phyloP scores from a whole-genome alignment of 30 jellyfish, hydroid and myxozoan species.

The Catostylus mosaicus region DNA sequence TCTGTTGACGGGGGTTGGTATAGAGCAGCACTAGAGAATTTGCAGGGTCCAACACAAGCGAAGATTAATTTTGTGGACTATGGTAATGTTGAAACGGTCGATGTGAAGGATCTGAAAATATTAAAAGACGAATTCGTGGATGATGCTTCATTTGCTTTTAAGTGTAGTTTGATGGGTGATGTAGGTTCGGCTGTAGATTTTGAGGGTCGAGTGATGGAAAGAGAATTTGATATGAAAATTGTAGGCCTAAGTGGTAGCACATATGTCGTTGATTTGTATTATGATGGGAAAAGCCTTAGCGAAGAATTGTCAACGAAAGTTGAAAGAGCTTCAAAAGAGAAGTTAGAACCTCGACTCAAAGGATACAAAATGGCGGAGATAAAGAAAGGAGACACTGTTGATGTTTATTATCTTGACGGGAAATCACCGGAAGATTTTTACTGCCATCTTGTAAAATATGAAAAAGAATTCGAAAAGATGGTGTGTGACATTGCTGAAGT shows the following conservation, averaged over 20 bases:
- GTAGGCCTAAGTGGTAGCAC: slow-evolving; percentile 10
- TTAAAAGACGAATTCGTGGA: slow-evolving; percentile 14
- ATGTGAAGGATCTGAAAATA: slow-evolving; percentile 6
- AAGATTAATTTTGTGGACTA: slow-evolving; percentile 54
- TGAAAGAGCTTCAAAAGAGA: background rate
- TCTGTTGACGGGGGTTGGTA: slow-evolving; percentile 61
- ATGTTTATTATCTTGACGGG: slow-evolving; percentile 39
- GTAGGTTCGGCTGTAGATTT: slow-evolving; percentile 31
- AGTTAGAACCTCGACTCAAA: background rate
- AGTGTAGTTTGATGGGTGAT: slow-evolving; percentile 28
- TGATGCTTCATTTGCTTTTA: slow-evolving; percentile 10
- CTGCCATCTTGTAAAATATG: slow-evolving; percentile 42
- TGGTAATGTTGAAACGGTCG: slow-evolving; percentile 29
- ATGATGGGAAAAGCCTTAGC: slow-evolving; percentile 18
- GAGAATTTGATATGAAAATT: slow-evolving; percentile 14
- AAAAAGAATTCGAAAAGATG: slow-evolving; percentile 9
- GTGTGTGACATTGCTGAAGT: slow-evolving; percentile 4
- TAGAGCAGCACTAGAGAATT: slow-evolving; percentile 31
- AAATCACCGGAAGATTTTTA: slow-evolving; percentile 33
- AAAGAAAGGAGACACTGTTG: background rate
- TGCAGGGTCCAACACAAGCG: slow-evolving; percentile 21
- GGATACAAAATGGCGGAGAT: slow-evolving; percentile 2
- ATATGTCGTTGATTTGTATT: slow-evolving; percentile 13
- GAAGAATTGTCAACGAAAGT: background rate
- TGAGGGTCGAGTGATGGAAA: slow-evolving; percentile 22